Conservation (phyloP, 2,113 vertebrate species). For the Rhinogobius similis region DNA sequence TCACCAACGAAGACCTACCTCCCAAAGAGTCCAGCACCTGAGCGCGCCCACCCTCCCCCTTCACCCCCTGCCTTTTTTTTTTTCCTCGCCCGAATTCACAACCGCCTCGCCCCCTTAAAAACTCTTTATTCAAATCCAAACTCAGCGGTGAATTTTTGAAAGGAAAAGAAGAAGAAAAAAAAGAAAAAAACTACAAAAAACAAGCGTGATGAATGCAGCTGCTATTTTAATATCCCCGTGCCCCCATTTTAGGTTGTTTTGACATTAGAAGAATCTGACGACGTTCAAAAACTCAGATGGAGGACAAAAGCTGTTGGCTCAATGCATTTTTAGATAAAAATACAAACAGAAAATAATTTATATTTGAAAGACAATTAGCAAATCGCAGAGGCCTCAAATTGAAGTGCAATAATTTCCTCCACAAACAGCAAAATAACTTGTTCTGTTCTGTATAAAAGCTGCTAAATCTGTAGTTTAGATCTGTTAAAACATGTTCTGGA, state of each 20-base stretch:
- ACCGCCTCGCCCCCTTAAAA: conserved; percentile 18
- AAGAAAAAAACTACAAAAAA: conserved; percentile 13
- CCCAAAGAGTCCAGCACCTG: conserved; percentile 99
- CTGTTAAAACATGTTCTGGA: too few relatives aligned
- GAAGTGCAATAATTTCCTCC: too few relatives aligned
- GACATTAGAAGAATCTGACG: neutral
- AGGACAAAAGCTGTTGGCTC: neutral
- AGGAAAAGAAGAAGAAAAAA: neutral
- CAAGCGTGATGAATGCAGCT: conserved; percentile 70
- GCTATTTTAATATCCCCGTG: conserved; percentile 57
- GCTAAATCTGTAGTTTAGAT: too few relatives aligned
- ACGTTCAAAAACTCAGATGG: neutral
- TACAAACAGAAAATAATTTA: neutral
- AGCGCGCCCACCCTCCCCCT: conserved; percentile 41
- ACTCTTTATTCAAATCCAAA: conserved; percentile 52
- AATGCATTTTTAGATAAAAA: neutral
- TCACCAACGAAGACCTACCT: conserved; percentile 98
- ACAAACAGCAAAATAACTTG: too few relatives aligned
- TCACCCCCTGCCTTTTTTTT: conserved; percentile 7
- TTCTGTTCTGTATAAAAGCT: too few relatives aligned
- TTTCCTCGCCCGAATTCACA: conserved; percentile 44
- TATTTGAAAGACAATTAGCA: too few relatives aligned
- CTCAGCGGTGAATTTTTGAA: conserved; percentile 70
- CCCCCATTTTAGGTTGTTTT: conserved; percentile 61
- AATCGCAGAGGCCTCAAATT: too few relatives aligned